phyloP scores from a whole-genome alignment of 2,888 invertebrate species.

The Sipunculus nudus region DNA sequence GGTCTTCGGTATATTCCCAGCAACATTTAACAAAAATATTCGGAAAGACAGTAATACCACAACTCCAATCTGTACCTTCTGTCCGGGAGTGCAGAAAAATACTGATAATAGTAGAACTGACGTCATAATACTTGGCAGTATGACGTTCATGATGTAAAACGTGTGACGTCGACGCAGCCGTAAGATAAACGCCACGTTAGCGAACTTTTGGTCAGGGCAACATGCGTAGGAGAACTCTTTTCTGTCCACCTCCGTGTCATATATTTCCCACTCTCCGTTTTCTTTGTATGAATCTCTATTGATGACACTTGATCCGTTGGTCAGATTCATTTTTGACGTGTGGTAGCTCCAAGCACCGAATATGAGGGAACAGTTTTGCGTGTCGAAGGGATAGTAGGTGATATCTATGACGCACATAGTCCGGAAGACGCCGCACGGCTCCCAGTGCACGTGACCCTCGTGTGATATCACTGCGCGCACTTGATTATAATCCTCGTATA shows the following conservation, averaged over 20 bases:
- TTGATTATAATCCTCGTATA: conserved; percentile 42
- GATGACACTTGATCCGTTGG: conserved; percentile 22
- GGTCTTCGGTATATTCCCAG: conserved; percentile 42
- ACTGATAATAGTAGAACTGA: conserved; percentile 41
- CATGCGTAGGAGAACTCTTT: conserved; percentile 34
- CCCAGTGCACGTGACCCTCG: conserved; percentile 40
- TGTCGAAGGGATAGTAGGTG: conserved; percentile 45
- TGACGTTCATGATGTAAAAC: conserved; percentile 41
- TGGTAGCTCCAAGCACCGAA: conserved; percentile 39
- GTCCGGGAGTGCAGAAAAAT: conserved; percentile 44
- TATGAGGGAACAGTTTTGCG: conserved; percentile 28
- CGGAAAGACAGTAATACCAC: conserved; percentile 41
- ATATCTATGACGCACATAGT: conserved; percentile 46
- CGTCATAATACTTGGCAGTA: conserved; percentile 42
- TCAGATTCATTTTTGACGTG: conserved; percentile 42
- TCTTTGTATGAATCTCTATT: conserved; percentile 40
- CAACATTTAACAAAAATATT: conserved; percentile 43
- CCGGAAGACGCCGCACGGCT: conserved; percentile 42
- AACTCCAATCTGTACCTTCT: conserved; percentile 42
- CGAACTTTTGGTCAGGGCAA: conserved; percentile 3
- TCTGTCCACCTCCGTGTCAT: conserved; percentile 24
- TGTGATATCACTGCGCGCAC: conserved; percentile 39
- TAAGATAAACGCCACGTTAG: conserved; percentile 18
- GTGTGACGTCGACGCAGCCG: conserved; percentile 32
- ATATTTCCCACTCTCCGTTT: conserved; percentile 42